Percentiles rank a stretch among this genome's conserved stretches.
Conservation (phyloP, 2,113 vertebrate genomes). For the Sander vitreus region DNA sequence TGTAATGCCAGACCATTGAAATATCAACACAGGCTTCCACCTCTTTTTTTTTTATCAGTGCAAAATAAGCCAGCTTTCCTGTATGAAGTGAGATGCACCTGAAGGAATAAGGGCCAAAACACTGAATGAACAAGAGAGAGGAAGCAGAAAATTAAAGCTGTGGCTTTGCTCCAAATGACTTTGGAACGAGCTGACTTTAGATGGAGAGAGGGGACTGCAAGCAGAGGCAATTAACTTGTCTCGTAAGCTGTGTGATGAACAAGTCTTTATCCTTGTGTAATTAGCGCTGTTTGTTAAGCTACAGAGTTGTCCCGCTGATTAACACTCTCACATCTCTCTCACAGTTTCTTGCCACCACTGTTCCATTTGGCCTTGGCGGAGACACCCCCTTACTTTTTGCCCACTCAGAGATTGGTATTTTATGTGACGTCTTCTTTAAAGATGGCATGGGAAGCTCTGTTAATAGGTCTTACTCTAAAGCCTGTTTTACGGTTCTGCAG, state of each 20-base stretch:
- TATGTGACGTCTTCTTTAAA: background rate
- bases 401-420: background rate
- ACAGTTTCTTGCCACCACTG: slow-evolving; percentile 44
- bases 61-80: slow-evolving; percentile 3
- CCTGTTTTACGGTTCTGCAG: no score
- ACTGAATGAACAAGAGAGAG: slow-evolving; percentile 6
- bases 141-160: slow-evolving; percentile 25
- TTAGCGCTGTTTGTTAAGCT: slow-evolving; percentile 85
- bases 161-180: slow-evolving; percentile 53
- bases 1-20: slow-evolving; percentile 27
- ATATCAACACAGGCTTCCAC: background rate
- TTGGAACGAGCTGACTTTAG: slow-evolving; percentile 64
- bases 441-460: background rate
- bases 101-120: slow-evolving; percentile 5
- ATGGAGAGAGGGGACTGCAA: slow-evolving; percentile 64
- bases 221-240: slow-evolving; percentile 84
- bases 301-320: slow-evolving; percentile 75
- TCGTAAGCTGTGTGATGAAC: slow-evolving; percentile 83
- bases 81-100: slow-evolving; percentile 1
- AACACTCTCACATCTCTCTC: slow-evolving; percentile 64
- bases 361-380: slow-evolving; percentile 18
- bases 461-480: background rate
- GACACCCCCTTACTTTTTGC: slow-evolving; percentile 4
- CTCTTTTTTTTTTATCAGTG: slow-evolving; percentile 15
- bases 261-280: slow-evolving; percentile 84